Evolutionary conservation across 1,140 invertebrate species (phyloP).

Genomic region (Pogonomyrmex barbatus): DNA sequence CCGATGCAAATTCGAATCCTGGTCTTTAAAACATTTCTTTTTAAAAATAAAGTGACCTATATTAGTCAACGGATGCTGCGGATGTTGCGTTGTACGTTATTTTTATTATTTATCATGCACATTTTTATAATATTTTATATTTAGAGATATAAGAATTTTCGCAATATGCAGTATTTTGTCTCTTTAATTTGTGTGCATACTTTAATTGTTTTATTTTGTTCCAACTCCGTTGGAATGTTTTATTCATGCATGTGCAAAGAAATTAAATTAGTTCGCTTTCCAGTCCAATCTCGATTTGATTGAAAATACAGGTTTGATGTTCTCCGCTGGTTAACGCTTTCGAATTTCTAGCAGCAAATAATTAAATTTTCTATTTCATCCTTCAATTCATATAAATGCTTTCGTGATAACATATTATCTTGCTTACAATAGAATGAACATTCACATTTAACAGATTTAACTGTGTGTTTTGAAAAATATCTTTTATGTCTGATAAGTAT

Average conservation of each 20-base stretch:
- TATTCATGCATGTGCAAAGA: slow-evolving; percentile 44
- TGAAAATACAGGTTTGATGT: slow-evolving; percentile 1
- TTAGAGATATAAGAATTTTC: background rate
- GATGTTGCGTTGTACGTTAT: background rate
- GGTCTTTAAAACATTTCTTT: background rate
- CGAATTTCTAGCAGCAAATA: slow-evolving; percentile 25
- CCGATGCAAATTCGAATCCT: slow-evolving; percentile 30
- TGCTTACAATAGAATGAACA: slow-evolving; percentile 6
- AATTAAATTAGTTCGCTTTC: slow-evolving; percentile 43
- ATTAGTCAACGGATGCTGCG: background rate
- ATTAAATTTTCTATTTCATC: background rate
- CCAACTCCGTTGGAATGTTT: slow-evolving; percentile 38
- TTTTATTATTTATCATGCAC: slow-evolving; percentile 10
- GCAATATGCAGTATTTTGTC: background rate
- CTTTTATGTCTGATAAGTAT: background rate
- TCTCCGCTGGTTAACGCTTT: slow-evolving; percentile 23
- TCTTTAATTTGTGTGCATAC: slow-evolving; percentile 6
- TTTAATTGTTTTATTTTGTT: slow-evolving; percentile 44
- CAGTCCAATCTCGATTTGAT: background rate
- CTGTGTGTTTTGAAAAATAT: background rate
- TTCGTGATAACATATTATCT: slow-evolving; percentile 14
- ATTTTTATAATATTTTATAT: background rate
- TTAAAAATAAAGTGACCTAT: background rate
- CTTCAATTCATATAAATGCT: background rate
- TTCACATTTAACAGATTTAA: slow-evolving; percentile 16